Evolutionary conservation across 2,888 invertebrate species (phyloP).

Genomic region (Epiblema foenella): DNA sequence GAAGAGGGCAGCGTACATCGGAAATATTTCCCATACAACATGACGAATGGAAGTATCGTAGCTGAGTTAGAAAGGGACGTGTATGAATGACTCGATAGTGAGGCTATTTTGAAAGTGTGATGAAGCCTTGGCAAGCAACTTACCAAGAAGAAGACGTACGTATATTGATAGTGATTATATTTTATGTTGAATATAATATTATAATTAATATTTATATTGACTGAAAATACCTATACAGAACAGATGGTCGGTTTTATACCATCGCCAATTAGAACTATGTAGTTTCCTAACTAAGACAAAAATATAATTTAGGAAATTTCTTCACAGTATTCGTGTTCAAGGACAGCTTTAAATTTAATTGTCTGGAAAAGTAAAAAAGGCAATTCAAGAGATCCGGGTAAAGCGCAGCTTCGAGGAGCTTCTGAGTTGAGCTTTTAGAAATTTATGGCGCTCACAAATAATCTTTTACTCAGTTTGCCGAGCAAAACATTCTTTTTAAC

Average conservation of each 20-base stretch:
- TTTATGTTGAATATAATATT: background rate
- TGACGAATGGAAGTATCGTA: conserved; percentile 37
- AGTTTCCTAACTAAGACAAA: background rate
- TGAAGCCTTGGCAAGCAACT: conserved; percentile 6
- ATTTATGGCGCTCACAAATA: conserved; percentile 48
- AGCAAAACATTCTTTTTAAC: conserved; percentile 44
- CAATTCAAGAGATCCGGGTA: conserved; percentile 45
- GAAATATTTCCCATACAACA: conserved; percentile 44
- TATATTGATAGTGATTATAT: background rate
- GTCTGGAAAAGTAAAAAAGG: conserved; percentile 46
- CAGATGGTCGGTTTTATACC: no score
- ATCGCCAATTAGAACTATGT: no score
- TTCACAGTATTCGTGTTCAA: conserved; percentile 34
- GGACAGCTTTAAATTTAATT: conserved; percentile 44
- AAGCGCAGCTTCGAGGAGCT: conserved; percentile 44
- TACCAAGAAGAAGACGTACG: background rate
- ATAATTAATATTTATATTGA: background rate
- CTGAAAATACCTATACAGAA: no score
- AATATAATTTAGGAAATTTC: background rate
- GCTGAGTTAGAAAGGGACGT: conserved; percentile 38
- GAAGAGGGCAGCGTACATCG: conserved; percentile 35
- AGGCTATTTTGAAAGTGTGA: conserved; percentile 25
- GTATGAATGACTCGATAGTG: conserved; percentile 38
- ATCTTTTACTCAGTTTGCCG: conserved; percentile 46
- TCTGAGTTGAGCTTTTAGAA: conserved; percentile 46